Base-by-base conservation (phyloP, 2,113 vertebrate genomes). In the Symphodus melops region DNA sequence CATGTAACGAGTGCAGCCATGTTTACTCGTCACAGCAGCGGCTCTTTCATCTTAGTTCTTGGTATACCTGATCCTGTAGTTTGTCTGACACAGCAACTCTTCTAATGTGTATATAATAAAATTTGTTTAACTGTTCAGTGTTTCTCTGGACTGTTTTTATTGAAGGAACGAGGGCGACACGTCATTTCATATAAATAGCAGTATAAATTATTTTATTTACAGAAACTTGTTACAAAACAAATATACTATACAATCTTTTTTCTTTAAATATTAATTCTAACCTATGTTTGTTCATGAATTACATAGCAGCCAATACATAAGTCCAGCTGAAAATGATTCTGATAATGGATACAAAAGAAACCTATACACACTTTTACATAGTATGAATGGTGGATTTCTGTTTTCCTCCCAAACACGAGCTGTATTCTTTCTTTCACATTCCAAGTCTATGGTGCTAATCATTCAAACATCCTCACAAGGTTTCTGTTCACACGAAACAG, bases 171-270 rank as follows among this genome's bases (percentile, higher is more conserved):
- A 87, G 73, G 28, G 90, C 61, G 85, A 72, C 39, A 83, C 81
- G 41, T 63, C 0, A 90, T 97, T 99, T 97, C 95, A 96, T 99
- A 99, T 99, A 99, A 99, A 99, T 99, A 95, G 90, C 93, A 98
- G 97, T 99, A 99, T 98, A 99, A 99, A 99, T 99, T 99, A 99
- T 98, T 99, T 99, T 98, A 99, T 99, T 99, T 98, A 99, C 97
- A 99, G 96, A 98, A 98, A 97, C 96, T 96, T 98, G 97, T 99
- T 98, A 98, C 96, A 99, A 99, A 99, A 98, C 97, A 98, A 97
- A 99, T 98, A 98, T 96, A 98, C 97, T 98, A 98, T 99, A 99
- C 97, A 97, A 95, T 95, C 98, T 97, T 97, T 96, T 82, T 97
- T 96, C 96, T 96, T 99, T 98, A 99, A 99, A 98, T 99, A 99